phyloP scores from a whole-genome alignment of 2,888 invertebrate genomes.

The Trichopoda pennipes region DNA sequence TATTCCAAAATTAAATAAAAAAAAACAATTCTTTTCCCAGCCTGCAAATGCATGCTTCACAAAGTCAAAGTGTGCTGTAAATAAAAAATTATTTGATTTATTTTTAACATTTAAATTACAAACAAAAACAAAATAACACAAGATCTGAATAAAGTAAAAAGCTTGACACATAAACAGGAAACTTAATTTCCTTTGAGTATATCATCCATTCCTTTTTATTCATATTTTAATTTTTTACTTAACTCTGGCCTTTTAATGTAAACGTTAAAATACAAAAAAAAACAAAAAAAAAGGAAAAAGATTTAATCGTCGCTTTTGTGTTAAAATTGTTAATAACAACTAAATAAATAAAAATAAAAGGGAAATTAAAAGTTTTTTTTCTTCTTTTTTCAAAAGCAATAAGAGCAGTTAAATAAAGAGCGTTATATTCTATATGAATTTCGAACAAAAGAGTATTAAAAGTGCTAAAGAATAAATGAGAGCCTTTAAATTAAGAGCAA shows the following conservation, averaged over 20 bases:
- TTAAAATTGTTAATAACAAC: constrained; percentile 8
- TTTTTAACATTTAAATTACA: background rate
- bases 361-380: background rate
- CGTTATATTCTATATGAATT: too few relatives aligned
- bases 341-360: background rate
- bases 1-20: background rate
- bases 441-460: too few relatives aligned
- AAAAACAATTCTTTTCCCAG: background rate
- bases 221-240: background rate
- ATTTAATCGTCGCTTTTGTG: constrained; percentile 51
- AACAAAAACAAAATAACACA: background rate
- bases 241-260: constrained; percentile 1
- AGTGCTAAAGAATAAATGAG: background rate
- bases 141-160: constrained; percentile 17
- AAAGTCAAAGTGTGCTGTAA: too few relatives aligned
- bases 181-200: constrained; percentile 66
- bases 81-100: background rate
- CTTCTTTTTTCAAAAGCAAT: background rate
- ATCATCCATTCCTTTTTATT: constrained; percentile 42
- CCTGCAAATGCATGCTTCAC: background rate
- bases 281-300: too few relatives aligned
- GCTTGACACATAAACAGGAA: constrained; percentile 59
- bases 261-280: constrained; percentile 34
- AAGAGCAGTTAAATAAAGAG: background rate
- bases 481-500: constrained; percentile 2